Base-by-base conservation (phyloP, 23 tunicate genomes). In the Phallusia fumigata region DNA sequence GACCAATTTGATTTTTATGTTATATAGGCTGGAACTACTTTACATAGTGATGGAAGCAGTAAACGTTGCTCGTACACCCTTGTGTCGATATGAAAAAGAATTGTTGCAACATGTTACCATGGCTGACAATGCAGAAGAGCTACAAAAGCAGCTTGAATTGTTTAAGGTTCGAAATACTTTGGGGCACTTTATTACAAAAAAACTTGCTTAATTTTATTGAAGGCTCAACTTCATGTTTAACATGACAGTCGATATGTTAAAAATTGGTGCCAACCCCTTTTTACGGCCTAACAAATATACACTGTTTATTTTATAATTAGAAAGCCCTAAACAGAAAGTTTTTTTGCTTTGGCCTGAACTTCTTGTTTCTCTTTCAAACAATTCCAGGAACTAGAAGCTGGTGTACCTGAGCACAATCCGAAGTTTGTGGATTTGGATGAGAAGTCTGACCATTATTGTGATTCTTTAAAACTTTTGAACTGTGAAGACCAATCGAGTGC, bases 311-410 rank as follows among this genome's bases (percentile, higher is more conserved):
- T n/a, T n/a, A n/a, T n/a, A n/a, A n/a, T n/a, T n/a, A n/a, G n/a
- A n/a, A n/a, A n/a, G n/a, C n/a, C n/a, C n/a, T n/a, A n/a, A n/a
- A n/a, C n/a, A n/a, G n/a, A n/a, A n/a, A n/a, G n/a, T n/a, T n/a
- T n/a, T 40, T 40, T 40, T 40, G 47, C 47, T 10, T 40, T 3
- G 47, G 5, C 47, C 47, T 40, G 47, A 40, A 40, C 10, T 40
- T 40, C 47, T 6, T 1, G 13, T 58, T 58, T 58, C 16, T 8
- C 13, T 58, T 21, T 21, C 69, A 58, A 58, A 22, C 13, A 22
- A 21, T 13, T 58, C 28, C 74, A 92, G 97, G 84, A 87, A 80
- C 45, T 92, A 84, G 97, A 79, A 34, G 52, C 80, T 3, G 91
- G 87, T 36, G 47, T 81, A 21, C 91, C 91, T 22, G 11, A 18